A percentile compares a stretch with the other conserved stretches of the same genome.
Conservation (phyloP, 2,888 invertebrate genomes). For the Nezara viridula region DNA sequence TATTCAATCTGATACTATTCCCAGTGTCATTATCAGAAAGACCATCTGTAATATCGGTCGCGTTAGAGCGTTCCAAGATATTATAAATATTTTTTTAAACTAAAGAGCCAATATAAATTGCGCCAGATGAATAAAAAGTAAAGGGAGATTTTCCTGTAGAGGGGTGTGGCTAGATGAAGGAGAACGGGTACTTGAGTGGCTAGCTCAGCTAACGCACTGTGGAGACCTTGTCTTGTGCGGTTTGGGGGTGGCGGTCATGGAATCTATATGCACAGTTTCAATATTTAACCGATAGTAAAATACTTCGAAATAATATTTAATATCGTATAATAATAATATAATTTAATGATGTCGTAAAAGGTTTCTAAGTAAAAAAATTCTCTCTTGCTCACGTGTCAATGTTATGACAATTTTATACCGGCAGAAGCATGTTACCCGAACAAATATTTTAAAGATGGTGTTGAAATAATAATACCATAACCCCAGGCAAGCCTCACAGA, state of each 20-base stretch:
- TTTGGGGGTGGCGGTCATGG: background rate
- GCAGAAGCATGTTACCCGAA: too few species aligned
- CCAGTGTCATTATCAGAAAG: background rate
- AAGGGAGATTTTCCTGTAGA: constrained; percentile 13
- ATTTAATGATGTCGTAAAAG: too few species aligned
- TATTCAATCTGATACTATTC: background rate
- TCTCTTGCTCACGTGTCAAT: too few species aligned
- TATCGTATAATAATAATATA: too few species aligned
- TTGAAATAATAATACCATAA: too few species aligned
- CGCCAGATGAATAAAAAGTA: background rate
- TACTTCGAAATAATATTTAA: too few species aligned
- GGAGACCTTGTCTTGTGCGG: background rate
- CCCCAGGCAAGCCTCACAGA: too few species aligned
- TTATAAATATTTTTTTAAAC: background rate
- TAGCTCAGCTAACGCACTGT: background rate
- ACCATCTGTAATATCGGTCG: background rate
- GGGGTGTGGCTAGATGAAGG: constrained; percentile 42
- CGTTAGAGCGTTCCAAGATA: background rate
- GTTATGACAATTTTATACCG: too few species aligned
- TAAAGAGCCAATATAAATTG: background rate
- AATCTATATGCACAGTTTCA: too few species aligned
- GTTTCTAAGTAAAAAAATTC: too few species aligned
- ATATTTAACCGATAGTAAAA: too few species aligned
- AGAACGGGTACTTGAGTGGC: background rate
- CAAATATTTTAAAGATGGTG: too few species aligned